Evolutionary conservation across 2,797 vertebrate species (phyloP), one percentile per base, ranked within the genome.

Genomic region (Phrynocephalus vlangalii): DNA sequence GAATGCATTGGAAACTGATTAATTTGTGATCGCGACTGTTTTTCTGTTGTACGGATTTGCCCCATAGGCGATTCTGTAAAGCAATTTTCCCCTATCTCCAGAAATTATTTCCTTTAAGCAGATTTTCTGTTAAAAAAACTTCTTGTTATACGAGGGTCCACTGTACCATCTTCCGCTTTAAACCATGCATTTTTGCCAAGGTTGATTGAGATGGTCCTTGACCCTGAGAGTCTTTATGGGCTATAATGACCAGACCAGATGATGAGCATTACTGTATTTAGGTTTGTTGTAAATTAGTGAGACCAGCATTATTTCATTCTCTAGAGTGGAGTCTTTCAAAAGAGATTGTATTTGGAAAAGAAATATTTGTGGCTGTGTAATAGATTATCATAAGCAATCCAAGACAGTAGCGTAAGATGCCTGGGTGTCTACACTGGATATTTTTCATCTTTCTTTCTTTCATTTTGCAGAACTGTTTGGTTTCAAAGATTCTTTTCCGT

Each of bases 321-420:
- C 82, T 71, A 85, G 67, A 83, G 60, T 18, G 20, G 30, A 24
- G 30, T 90, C 5, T 90, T 91, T 83, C 80, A 86, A 83, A 28
- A 79, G 73, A 73, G 79, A 82, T 80, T 1, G 30, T 66, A 3
- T 50, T 50, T 87, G 75, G 77, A 84, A 71, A 67, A 44, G 63
- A 76, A 70, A 87, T 88, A 88, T 87, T 93, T 91, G 90, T 73
- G 87, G 82, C 83, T 87, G 6, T 0, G 0, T 66, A 82, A 80
- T 48, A 90, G 90, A 81, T 83, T 68, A 20, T n/a, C 10, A 81
- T 73, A 70, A 72, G 84, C 26, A 7, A 80, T 52, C n/a, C 89
- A 85, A 56, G 9, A 30, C 82, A 79, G 87, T 84, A 90, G 87
- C 22, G 48, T 83, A 70, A 48, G 79, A 48, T 38, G 24, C 24